These are phyloP conservation scores for Crambe crambe DNA, from an alignment of 37 sponge, comb jelly and placozoan genomes.

Conservation along the genomic window DNA sequence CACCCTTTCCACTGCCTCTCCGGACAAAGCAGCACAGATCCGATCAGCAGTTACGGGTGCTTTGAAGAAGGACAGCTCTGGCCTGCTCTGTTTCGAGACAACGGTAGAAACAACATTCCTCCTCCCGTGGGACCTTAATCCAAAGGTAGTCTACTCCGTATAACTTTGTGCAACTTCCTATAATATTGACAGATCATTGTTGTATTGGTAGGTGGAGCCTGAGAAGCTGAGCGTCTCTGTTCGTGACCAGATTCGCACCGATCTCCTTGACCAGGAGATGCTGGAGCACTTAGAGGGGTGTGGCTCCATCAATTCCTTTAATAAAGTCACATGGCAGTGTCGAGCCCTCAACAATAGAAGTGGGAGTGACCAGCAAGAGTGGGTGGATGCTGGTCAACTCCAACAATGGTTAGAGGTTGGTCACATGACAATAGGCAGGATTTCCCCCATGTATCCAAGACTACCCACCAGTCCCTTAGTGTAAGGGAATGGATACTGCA, in stretches of 20 bases:
- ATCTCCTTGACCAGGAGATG: constrained; percentile 38
- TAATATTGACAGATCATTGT: no score
- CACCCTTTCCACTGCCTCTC: constrained; percentile 56
- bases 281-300: constrained; percentile 39
- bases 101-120: constrained; percentile 72
- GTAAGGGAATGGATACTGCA: no score
- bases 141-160: constrained; percentile 15
- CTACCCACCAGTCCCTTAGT: no score
- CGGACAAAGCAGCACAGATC: constrained; percentile 65
- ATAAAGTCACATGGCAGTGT: constrained; percentile 42
- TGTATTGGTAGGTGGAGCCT: constrained; percentile 49
- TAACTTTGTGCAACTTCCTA: no score
- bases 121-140: constrained; percentile 71
- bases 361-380: no score
- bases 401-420: background rate
- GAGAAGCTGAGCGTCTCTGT: constrained; percentile 44
- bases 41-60: constrained; percentile 71
- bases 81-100: constrained; percentile 62
- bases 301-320: constrained; percentile 52
- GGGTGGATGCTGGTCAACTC: background rate
- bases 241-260: constrained; percentile 39
- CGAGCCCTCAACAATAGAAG: background rate
- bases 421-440: background rate
- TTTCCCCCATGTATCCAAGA: background rate
- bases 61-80: constrained; percentile 23